These are phyloP conservation scores for Alethe castanea DNA, from an alignment of 2,113 vertebrate species.

Conservation along the genomic window DNA sequence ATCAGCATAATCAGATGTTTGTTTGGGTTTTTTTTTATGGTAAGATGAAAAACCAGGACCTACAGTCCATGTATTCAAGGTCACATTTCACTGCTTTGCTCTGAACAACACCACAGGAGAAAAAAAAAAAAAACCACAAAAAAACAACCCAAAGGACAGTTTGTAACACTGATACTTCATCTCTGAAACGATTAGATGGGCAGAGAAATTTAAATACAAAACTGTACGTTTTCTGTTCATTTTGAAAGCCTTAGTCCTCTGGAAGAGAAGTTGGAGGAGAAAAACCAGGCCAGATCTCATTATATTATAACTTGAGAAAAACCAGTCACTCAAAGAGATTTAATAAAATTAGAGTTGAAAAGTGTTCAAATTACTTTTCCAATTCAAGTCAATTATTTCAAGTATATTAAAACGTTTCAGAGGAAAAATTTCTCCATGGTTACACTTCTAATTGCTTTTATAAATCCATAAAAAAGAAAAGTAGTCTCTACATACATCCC, in stretches of 20 bases:
- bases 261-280: slow-evolving; percentile 22
- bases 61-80: slow-evolving; percentile 34
- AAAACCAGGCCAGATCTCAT: slow-evolving; percentile 54
- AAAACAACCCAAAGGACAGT: slow-evolving; percentile 59
- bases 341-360: slow-evolving; percentile 75
- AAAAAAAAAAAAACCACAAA: slow-evolving; percentile 39
- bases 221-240: slow-evolving; percentile 17
- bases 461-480: slow-evolving; percentile 68
- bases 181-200: slow-evolving; percentile 38
- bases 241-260: slow-evolving; percentile 69
- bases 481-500: slow-evolving; percentile 56
- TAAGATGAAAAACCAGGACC: slow-evolving; percentile 58
- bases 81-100: slow-evolving; percentile 54
- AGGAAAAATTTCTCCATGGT: slow-evolving; percentile 73
- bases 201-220: slow-evolving; percentile 56
- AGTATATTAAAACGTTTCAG: slow-evolving; percentile 77
- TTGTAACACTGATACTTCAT: slow-evolving; percentile 71
- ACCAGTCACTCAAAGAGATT: slow-evolving; percentile 65
- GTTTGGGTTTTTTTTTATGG: background rate
- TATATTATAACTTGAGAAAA: slow-evolving; percentile 58
- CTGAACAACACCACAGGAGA: slow-evolving; percentile 51
- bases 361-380: slow-evolving; percentile 68
- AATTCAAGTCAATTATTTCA: slow-evolving; percentile 76
- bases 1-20: slow-evolving; percentile 45
- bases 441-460: slow-evolving; percentile 70